phyloP scores from a whole-genome alignment of 1,140 invertebrate species.

The Chionoecetes opilio region DNA sequence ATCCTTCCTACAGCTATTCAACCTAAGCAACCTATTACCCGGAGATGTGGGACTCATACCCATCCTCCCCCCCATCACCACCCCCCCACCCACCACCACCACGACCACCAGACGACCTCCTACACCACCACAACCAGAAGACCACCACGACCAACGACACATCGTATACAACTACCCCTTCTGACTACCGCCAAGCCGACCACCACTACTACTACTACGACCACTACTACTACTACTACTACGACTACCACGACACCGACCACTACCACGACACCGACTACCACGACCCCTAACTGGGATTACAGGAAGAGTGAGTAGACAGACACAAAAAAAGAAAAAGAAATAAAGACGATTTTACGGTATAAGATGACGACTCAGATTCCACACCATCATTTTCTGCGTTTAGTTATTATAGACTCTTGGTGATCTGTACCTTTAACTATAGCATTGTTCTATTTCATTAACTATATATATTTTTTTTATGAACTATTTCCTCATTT shows the following conservation, averaged over 20 bases:
- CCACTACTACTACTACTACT: slow-evolving; percentile 65
- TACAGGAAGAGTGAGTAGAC: slow-evolving; percentile 88
- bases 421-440: not conserved
- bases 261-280: slow-evolving; percentile 55
- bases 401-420: not conserved
- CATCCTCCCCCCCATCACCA: not conserved
- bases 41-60: slow-evolving; percentile 51
- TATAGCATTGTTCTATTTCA: not conserved
- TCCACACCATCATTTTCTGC: not conserved
- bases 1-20: slow-evolving; percentile 58
- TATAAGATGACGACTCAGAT: no score
- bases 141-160: not conserved
- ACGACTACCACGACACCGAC: slow-evolving; percentile 58
- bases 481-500: not conserved
- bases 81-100: not conserved
- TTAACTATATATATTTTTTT: not conserved
- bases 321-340: not conserved
- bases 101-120: slow-evolving; percentile 45
- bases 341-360: no score
- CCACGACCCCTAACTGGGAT: slow-evolving; percentile 82
- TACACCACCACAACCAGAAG: not conserved
- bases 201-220: slow-evolving; percentile 46
- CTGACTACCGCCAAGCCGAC: slow-evolving; percentile 62
- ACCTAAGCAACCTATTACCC: slow-evolving; percentile 61
- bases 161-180: not conserved